phyloP scores from a whole-genome alignment of 2,888 invertebrate species.

The Ganaspis brasiliensis region DNA sequence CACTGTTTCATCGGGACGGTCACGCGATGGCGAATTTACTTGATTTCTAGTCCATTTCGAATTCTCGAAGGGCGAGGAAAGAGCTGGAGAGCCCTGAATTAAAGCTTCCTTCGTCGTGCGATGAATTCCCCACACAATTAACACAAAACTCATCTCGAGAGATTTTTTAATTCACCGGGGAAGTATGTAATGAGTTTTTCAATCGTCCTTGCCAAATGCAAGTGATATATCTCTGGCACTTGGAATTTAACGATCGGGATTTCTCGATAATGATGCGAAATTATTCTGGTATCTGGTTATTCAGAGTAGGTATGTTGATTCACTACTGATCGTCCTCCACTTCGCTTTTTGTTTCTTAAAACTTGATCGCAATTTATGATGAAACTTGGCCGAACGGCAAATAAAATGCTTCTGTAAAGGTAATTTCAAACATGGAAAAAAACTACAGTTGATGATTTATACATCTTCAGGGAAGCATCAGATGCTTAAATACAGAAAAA shows the following conservation, averaged over 20 bases:
- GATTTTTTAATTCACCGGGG: slow-evolving; percentile 23
- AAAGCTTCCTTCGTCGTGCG: slow-evolving; percentile 12
- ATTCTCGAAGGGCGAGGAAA: slow-evolving; percentile 24
- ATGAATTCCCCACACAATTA: slow-evolving; percentile 31
- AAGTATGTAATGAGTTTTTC: slow-evolving; percentile 28
- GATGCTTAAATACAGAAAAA: not conserved
- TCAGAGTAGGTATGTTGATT: slow-evolving; percentile 37
- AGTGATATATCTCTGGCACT: slow-evolving; percentile 38
- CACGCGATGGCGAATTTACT: slow-evolving; percentile 44
- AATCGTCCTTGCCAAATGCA: slow-evolving; percentile 35
- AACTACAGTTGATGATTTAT: not conserved
- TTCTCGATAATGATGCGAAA: slow-evolving; percentile 39
- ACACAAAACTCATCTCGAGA: slow-evolving; percentile 33
- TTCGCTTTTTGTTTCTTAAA: slow-evolving; percentile 19
- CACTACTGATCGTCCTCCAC: slow-evolving; percentile 26
- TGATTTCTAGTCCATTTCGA: slow-evolving; percentile 39
- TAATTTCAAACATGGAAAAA: not conserved
- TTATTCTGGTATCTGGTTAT: slow-evolving; percentile 41
- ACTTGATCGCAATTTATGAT: slow-evolving; percentile 30
- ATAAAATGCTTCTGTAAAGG: not conserved
- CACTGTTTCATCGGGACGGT: slow-evolving; percentile 45
- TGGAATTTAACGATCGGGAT: slow-evolving; percentile 38
- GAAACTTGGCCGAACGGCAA: not conserved
- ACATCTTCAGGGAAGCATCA: not conserved
- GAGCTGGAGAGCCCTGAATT: slow-evolving; percentile 7